Percentiles rank a stretch among this genome's conserved stretches.
phyloP scores from a whole-genome alignment of 2,888 invertebrate genomes.

The Chelonus formosanus region DNA sequence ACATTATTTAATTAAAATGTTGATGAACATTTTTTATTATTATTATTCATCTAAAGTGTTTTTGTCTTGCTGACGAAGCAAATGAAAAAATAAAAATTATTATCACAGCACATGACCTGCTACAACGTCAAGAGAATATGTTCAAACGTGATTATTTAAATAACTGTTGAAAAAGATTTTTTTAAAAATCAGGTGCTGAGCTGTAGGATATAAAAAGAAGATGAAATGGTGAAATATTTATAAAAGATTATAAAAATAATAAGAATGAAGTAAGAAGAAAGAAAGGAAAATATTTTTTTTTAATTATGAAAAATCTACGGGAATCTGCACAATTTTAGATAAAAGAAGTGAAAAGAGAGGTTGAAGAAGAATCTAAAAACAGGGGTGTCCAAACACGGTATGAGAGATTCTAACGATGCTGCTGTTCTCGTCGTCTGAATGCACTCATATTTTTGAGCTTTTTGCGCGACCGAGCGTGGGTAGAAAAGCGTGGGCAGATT shows the following conservation, averaged over 20 bases:
- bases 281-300: background rate
- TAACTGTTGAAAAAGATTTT: too few species aligned
- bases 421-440: constrained; percentile 27
- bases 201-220: too few species aligned
- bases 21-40: too few species aligned
- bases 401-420: constrained; percentile 16
- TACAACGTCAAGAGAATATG: too few species aligned
- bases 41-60: too few species aligned
- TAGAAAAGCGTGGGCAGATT: constrained; percentile 55
- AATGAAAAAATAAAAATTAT: too few species aligned
- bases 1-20: too few species aligned
- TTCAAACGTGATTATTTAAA: too few species aligned
- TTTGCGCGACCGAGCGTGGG: constrained; percentile 39
- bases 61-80: too few species aligned
- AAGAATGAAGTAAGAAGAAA: background rate
- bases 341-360: background rate
- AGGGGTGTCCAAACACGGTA: constrained; percentile 33
- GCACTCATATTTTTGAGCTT: constrained; percentile 45
- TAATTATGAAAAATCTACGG: constrained; percentile 7
- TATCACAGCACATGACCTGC: too few species aligned
- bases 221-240: too few species aligned
- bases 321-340: constrained; percentile 19
- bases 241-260: background rate
- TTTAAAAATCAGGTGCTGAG: too few species aligned
- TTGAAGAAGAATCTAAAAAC: constrained; percentile 13